A percentile compares a stretch with the other conserved stretches of the same genome.
Evolutionary conservation across 2,888 invertebrate species (phyloP).

Genomic region (Pocota personata): DNA sequence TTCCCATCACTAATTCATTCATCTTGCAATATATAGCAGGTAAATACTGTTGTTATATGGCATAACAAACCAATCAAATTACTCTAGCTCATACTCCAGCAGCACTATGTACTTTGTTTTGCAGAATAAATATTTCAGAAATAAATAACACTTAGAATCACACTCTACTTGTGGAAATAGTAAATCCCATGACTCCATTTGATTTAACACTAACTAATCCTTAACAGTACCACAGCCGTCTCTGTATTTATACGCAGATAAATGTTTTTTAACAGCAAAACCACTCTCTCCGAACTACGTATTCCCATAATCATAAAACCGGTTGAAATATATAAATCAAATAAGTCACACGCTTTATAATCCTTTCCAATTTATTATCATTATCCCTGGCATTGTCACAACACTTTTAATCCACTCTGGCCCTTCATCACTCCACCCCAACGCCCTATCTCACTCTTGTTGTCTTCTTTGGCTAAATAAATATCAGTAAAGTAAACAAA

Average conservation of each 20-base stretch:
- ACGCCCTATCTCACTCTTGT: not conserved
- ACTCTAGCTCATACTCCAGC: not conserved
- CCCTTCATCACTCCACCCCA: constrained; percentile 29
- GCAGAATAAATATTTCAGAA: not conserved
- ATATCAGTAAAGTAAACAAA: constrained; percentile 63
- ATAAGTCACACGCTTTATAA: constrained; percentile 61
- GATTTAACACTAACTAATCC: constrained; percentile 8
- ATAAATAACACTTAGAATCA: not conserved
- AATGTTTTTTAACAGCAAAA: constrained; percentile 33
- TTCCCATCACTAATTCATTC: too few species aligned
- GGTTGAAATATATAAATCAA: constrained; percentile 66
- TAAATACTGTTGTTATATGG: too few species aligned
- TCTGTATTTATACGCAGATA: constrained; percentile 31
- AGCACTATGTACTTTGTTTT: not conserved
- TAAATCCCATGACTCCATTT: constrained; percentile 22
- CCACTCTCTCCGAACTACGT: not conserved
- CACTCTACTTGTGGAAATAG: constrained; percentile 7
- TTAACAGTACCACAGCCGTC: not conserved
- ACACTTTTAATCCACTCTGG: constrained; percentile 63
- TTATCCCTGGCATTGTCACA: constrained; percentile 64
- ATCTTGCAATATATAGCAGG: too few species aligned
- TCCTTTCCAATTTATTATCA: constrained; percentile 69
- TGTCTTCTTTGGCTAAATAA: constrained; percentile 61
- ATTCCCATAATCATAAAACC: constrained; percentile 58
- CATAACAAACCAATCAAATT: too few species aligned